A percentile compares a stretch with the other conserved stretches of the same genome.
Conservation (phyloP, 2,797 vertebrate genomes). For the Cynopterus sphinx region DNA sequence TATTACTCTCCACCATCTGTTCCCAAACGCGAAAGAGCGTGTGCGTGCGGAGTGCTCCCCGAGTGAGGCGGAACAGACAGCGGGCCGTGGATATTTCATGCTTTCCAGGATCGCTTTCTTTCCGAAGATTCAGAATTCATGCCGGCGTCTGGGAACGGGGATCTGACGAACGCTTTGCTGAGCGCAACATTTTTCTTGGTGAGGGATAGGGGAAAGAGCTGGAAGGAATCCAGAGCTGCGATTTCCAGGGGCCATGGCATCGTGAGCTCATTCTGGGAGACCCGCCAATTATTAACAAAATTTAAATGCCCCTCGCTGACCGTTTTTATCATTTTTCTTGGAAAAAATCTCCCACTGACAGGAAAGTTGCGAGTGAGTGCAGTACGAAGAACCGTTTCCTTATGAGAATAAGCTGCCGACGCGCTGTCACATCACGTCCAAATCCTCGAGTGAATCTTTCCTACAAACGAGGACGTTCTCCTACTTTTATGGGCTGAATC, state of each 20-base stretch:
- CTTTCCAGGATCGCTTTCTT: slow-evolving; percentile 32
- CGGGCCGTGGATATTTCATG: slow-evolving; percentile 60
- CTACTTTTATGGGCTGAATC: background rate
- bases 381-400: background rate
- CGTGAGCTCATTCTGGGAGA: background rate
- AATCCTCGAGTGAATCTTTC: background rate
- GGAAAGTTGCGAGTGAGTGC: background rate
- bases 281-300: background rate
- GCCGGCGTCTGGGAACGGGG: background rate
- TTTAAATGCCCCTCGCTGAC: background rate
- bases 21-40: slow-evolving; percentile 36
- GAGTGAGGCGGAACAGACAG: slow-evolving; percentile 49
- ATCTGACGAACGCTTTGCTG: background rate
- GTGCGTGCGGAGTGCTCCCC: slow-evolving; percentile 59
- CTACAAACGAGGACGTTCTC: background rate
- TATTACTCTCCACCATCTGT: slow-evolving; percentile 62
- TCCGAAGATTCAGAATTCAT: slow-evolving; percentile 44
- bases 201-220: background rate
- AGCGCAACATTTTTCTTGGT: background rate
- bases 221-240: background rate
- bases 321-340: background rate
- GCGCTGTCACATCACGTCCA: background rate
- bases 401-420: background rate
- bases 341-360: background rate
- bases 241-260: background rate